phyloP scores from a whole-genome alignment of 1,140 invertebrate species.

The Drosophila micromelanica region DNA sequence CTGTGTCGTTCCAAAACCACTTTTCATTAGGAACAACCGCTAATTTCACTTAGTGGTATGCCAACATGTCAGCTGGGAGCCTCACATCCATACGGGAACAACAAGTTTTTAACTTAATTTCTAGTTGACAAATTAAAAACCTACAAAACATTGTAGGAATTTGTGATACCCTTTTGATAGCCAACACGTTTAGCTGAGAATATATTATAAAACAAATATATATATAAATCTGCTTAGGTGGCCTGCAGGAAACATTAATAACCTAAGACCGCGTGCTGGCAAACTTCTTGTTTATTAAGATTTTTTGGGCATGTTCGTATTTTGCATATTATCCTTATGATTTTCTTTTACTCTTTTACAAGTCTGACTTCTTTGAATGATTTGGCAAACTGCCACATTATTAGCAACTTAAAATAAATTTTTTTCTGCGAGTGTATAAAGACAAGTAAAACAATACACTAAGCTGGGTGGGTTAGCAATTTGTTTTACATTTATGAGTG shows the following conservation, averaged over 20 bases:
- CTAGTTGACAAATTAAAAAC: slow-evolving; percentile 25
- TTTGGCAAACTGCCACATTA: not conserved
- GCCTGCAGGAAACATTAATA: too few relatives aligned
- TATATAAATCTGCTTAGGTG: not conserved
- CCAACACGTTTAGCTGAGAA: not conserved
- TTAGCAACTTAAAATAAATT: slow-evolving; percentile 28
- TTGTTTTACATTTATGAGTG: slow-evolving; percentile 68
- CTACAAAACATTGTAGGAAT: not conserved
- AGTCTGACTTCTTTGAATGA: not conserved
- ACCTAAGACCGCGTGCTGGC: too few relatives aligned
- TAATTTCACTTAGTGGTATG: slow-evolving; percentile 78
- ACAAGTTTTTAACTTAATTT: slow-evolving; percentile 60
- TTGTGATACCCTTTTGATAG: not conserved
- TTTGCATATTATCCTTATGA: too few relatives aligned
- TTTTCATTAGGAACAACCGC: slow-evolving; percentile 81
- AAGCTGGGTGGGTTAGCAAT: slow-evolving; percentile 20
- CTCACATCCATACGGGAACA: slow-evolving; percentile 14
- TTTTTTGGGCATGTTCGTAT: too few relatives aligned
- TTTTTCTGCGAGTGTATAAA: slow-evolving; percentile 3
- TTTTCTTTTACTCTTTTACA: too few relatives aligned
- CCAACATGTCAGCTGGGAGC: slow-evolving; percentile 57
- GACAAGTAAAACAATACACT: slow-evolving; percentile 10
- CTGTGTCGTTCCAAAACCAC: slow-evolving; percentile 55
- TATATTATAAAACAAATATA: not conserved
- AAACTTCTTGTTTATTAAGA: too few relatives aligned